Evolutionary conservation across 2,888 invertebrate species (phyloP).

Genomic region (Tipula unca): DNA sequence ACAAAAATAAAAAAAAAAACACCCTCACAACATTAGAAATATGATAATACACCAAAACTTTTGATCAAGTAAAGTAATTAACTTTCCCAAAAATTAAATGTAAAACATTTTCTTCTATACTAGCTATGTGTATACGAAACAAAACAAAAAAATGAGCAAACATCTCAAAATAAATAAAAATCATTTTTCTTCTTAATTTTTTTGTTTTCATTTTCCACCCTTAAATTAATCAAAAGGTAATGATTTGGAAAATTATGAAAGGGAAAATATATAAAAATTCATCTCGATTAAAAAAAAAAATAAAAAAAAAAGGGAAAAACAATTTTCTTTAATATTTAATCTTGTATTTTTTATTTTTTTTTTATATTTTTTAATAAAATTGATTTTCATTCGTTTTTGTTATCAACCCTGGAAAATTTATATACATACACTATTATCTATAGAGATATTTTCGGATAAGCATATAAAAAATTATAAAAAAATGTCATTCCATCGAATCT

Average conservation of each 20-base stretch:
- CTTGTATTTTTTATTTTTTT: not conserved
- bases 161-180: not conserved
- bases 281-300: not conserved
- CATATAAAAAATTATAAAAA: not conserved
- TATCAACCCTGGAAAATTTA: not conserved
- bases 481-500: not conserved
- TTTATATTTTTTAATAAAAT: not conserved
- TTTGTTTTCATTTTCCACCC: not conserved
- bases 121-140: not conserved
- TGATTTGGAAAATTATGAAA: conserved; percentile 14
- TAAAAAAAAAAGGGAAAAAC: not conserved
- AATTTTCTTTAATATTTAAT: not conserved
- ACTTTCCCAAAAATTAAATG: not conserved
- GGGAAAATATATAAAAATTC: not conserved
- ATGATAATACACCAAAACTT: not conserved
- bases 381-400: not conserved
- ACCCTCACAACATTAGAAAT: not conserved
- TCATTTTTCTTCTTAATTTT: not conserved
- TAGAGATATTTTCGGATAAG: not conserved
- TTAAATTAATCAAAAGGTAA: not conserved
- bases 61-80: conserved; percentile 14
- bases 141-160: not conserved
- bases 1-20: not conserved
- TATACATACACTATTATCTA: no score
- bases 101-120: not conserved